Evolutionary conservation across 2,113 vertebrate genomes (phyloP), one percentile per base, ranked within the genome.

Genomic region (Cromileptes altivelis): DNA sequence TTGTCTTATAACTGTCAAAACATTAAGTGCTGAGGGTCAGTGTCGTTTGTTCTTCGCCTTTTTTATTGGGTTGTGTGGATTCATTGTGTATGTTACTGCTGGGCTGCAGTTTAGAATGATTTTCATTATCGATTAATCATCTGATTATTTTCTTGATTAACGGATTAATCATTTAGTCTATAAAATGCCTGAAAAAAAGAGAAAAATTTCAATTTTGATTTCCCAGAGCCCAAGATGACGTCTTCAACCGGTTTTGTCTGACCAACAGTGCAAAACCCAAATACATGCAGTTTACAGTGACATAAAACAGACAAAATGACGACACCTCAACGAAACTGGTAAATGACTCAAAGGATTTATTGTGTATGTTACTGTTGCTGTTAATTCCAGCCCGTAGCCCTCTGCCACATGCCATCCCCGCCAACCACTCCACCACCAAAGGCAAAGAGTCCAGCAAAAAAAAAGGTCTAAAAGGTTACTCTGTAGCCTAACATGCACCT

Each of bases 1-100:
- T 70, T 13, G 45, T 45, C 88, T 83, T 89, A 76, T 81, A 78
- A 85, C 72, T 74, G 78, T 87, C 81, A 82, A 60, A 60, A 81
- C 78, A 79, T 17, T 70, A 57, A 87, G 78, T 83, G 76, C 71
- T 73, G 77, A 75, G 71, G 68, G 78, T 85, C 45, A 67, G 23
- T 27, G 14, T 15, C 47, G 13, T 49, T 15, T 49, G 14, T 49
- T 49, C 14, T 49, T 14, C 13, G 3, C 13, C 3, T 1, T 11
- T 49, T 71, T 33, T 15, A 17, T 18, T 42, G 17, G 61, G 40
- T 42, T 53, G 12, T 27, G 12, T 69, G 42, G 11, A 23, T 55
- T 68, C 27, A 3, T 33, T 67, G 10, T 19, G 4, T 5, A 23
- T 12, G 25, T 75, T 58, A 30, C 21, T 18, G 9, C 14, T 15